Evolutionary conservation across 2,797 vertebrate species (phyloP).

Genomic region (Rhinella marina): DNA sequence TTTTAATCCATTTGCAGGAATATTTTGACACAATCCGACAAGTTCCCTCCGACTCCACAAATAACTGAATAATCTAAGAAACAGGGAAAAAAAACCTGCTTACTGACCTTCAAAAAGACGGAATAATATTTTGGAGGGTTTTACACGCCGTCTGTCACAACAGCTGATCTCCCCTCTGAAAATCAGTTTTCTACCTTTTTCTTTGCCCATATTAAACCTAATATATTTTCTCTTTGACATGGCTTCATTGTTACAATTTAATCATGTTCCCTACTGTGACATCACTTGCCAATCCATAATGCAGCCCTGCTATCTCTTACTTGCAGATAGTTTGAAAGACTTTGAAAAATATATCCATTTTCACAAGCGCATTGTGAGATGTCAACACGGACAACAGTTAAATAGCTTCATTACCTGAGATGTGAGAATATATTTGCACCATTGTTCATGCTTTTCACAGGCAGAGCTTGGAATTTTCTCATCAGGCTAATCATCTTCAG

Average conservation of each 20-base stretch:
- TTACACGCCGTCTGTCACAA: constrained; percentile 54
- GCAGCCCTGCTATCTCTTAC: constrained; percentile 23
- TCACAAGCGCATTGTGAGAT: constrained; percentile 11
- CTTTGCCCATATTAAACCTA: constrained; percentile 48
- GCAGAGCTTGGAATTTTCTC: not conserved
- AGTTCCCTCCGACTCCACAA: constrained; percentile 24
- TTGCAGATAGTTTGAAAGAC: constrained; percentile 49
- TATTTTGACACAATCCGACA: not conserved
- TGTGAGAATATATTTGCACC: not conserved
- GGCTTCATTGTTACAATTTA: constrained; percentile 43
- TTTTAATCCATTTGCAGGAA: not conserved
- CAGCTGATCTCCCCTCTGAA: constrained; percentile 52
- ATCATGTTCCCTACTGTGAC: constrained; percentile 54
- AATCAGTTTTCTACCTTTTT: constrained; percentile 49
- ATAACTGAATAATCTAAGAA: constrained; percentile 28
- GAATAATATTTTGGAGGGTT: constrained; percentile 53
- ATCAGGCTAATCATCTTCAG: not conserved
- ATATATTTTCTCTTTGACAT: constrained; percentile 49
- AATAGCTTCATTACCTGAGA: constrained; percentile 12
- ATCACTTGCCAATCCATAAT: constrained; percentile 48
- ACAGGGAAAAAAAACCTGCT: constrained; percentile 23
- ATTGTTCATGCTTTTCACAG: not conserved
- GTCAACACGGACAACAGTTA: not conserved
- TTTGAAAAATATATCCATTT: constrained; percentile 33
- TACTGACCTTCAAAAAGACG: constrained; percentile 52